Percentiles rank a stretch among this genome's conserved stretches.
phyloP scores from a whole-genome alignment of 2,113 vertebrate species.

The Trematomus loennbergii region DNA sequence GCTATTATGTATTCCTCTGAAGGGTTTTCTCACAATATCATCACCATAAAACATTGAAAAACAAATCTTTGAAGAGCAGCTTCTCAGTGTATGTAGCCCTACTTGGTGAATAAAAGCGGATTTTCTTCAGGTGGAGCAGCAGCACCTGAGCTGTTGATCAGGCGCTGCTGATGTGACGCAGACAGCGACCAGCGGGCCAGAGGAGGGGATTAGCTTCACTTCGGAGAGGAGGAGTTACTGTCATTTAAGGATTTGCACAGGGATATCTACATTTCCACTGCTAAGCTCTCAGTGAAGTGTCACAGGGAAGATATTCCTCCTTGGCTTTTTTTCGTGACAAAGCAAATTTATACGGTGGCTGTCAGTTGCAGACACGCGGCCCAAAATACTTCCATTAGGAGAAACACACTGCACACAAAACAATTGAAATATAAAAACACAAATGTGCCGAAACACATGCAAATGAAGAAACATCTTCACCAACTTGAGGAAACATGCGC shows the following conservation, averaged over 20 bases:
- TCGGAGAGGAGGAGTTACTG: conserved; percentile 59
- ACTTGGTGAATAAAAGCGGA: conserved; percentile 34
- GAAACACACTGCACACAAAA: no score
- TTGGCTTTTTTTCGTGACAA: conserved; percentile 24
- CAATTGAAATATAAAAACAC: no score
- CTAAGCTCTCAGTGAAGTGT: conserved; percentile 61
- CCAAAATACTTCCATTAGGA: no score
- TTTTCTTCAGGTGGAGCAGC: conserved; percentile 48
- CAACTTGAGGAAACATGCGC: no score
- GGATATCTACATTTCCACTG: conserved; percentile 62
- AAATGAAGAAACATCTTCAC: no score
- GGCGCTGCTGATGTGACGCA: conserved; percentile 50
- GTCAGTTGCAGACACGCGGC: no score
- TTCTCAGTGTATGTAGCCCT: conserved; percentile 39
- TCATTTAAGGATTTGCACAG: conserved; percentile 68
- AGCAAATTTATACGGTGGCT: neutral
- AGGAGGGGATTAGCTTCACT: conserved; percentile 69
- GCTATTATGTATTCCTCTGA: conserved; percentile 18
- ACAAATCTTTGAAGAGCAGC: conserved; percentile 41
- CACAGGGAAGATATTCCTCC: conserved; percentile 42
- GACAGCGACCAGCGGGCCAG: conserved; percentile 54
- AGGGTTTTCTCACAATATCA: conserved; percentile 22
- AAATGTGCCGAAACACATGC: no score
- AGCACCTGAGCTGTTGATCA: conserved; percentile 57
- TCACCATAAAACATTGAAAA: conserved; percentile 18